Base-by-base conservation (phyloP, 2,797 vertebrate genomes). In the Microhierax caerulescens region DNA sequence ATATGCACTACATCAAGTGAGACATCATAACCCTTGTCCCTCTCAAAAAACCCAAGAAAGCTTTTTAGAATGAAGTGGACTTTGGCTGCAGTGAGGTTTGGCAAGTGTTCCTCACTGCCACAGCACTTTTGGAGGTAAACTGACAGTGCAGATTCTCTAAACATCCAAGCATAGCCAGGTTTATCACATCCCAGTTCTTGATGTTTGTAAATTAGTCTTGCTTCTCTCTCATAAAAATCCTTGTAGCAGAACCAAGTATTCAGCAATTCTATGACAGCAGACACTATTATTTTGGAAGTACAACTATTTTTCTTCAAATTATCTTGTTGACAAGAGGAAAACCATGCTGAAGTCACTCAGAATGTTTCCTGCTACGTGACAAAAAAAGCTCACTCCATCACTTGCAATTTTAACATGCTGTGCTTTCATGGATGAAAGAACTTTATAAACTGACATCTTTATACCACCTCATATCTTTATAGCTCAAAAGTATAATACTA, bases 121-220 rank as follows among this genome's bases (percentile, higher is more conserved):
- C 88, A 92, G 89, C 90, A 82, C 63, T n/a, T 91, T 89, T 86
- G n/a, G 61, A 91, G 81, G 82, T 88, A 56, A 78, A 89, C 87
- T 94, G 91, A 93, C 82, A 90, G 72, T 74, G 87, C 47, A 67
- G 51, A 77, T 88, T 91, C 60, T 90, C 85, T 79, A 60, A 88
- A 96, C 67, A 88, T 67, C 37, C 67, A 70, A 47, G 85, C 53
- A 83, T 4, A 87, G 82, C 64, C 64, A 77, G 43, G 78, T 94
- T 95, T 93, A 91, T 88, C 85, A 79, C 21, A 23, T 85, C 59
- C 70, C 87, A 21, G 15, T 85, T 91, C 87, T 91, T 97, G 81
- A 93, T 96, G 94, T 91, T 96, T 95, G 68, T 88, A 91, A 94
- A 95, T 95, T 85, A 95, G 92, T 93, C 85, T 94, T 96, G 82